Conservation (phyloP, 2,797 vertebrate genomes). For the Sciurus carolinensis region DNA sequence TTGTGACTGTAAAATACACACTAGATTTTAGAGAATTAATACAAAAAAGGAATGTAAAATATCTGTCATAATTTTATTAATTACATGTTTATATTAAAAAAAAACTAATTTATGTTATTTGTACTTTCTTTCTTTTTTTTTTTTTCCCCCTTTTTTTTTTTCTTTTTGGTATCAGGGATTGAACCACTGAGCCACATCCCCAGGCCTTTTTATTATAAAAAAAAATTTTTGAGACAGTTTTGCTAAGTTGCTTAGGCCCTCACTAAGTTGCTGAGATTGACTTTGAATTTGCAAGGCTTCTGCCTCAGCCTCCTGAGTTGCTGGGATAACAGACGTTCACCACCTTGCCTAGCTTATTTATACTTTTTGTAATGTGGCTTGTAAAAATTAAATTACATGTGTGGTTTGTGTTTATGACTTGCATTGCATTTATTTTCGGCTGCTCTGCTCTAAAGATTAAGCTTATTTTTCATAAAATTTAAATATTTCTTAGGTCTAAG, state of each 20-base stretch:
- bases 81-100: not conserved
- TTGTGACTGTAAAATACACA: accelerated
- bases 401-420: not conserved
- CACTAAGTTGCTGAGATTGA: no score
- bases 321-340: no score
- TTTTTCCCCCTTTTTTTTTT: no score
- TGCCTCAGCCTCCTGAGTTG: no score
- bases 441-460: not conserved
- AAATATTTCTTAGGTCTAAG: not conserved
- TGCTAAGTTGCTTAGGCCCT: no score
- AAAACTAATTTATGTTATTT: not conserved
- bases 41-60: not conserved
- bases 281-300: no score
- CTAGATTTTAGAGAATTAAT: not conserved
- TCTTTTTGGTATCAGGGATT: no score
- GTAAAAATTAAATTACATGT: not conserved
- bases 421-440: not conserved
- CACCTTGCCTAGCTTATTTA: not conserved
- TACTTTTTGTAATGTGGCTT: not conserved
- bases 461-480: not conserved
- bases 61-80: not conserved
- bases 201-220: no score
- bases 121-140: no score
- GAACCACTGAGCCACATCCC: no score
- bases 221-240: no score